Conservation (phyloP, 1,140 invertebrate species). For the Drosophila simulans region DNA sequence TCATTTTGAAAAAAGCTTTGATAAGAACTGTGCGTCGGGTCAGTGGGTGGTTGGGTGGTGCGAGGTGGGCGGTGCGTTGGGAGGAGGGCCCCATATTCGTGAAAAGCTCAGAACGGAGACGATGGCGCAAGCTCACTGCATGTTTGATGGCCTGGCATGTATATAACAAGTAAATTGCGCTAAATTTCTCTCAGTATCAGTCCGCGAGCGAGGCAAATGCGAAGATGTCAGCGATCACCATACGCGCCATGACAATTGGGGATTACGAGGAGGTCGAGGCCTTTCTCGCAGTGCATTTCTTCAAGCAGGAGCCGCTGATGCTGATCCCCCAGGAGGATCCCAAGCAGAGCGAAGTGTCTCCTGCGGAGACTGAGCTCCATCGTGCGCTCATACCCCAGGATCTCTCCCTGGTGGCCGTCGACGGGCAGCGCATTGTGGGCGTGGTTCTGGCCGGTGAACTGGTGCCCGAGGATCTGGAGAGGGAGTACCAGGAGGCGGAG, state of each 20-base stretch:
- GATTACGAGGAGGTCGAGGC: constrained; percentile 35
- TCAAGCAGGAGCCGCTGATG: constrained; percentile 59
- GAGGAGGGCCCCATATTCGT: not conserved
- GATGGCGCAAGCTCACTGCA: constrained; percentile 20
- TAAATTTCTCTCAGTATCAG: constrained; percentile 46
- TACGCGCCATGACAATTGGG: constrained; percentile 28
- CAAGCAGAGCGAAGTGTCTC: constrained; percentile 1
- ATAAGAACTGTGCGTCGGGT: constrained; percentile 21
- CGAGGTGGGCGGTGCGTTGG: not conserved
- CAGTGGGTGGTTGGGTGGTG: constrained; percentile 2
- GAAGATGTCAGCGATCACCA: constrained; percentile 35
- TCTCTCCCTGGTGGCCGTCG: constrained; percentile 55
- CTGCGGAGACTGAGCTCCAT: constrained; percentile 29
- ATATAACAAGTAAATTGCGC: constrained; percentile 40
- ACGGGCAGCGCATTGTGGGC: constrained; percentile 56
- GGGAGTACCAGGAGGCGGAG: constrained; percentile 32
- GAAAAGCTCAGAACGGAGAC: constrained; percentile 21
- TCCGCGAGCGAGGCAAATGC: constrained; percentile 3
- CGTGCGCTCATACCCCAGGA: constrained; percentile 33
- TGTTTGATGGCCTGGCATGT: constrained; percentile 9
- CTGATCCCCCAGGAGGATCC: constrained; percentile 45
- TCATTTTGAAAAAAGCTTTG: constrained; percentile 16
- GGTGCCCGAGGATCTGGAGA: constrained; percentile 47
- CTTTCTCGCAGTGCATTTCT: constrained; percentile 53
- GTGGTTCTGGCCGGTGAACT: constrained; percentile 28